Evolutionary conservation across 2,888 invertebrate genomes (phyloP), one percentile per base, ranked within the genome.

Genomic region (Tetramorium bicarinatum): DNA sequence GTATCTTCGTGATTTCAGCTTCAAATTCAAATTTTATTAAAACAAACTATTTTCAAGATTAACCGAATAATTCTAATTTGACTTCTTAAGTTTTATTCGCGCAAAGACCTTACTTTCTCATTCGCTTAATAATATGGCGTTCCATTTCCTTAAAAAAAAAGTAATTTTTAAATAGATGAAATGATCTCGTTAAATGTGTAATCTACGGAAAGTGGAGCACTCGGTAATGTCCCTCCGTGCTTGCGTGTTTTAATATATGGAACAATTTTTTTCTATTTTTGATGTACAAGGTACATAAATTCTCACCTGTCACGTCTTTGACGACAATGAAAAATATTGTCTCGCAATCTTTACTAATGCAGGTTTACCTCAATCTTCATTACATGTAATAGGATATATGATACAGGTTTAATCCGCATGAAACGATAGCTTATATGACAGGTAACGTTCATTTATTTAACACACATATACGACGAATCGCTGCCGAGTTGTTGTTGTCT

Each of bases 311-410:
- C 15, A 44, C 18, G 69, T 34, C 15, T 67, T 52, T 69, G 38
- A 52, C 34, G 34, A 34, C 13, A 69, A 13, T 18, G 9, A 29
- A 52, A 69, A 52, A 69, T 52, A 69, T 52, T 34, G n/a, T 34
- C 69, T 49, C 34, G 7, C 29, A n/a, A 34, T 21, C 7, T n/a
- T 69, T 34, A 34, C 15, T 34, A 52, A 52, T 52, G n/a, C 52
- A 69, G 4, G 15, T 69, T 52, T 69, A 52, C 52, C 13, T 69
- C 52, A 34, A 64, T 71, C 71, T 71, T 21, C 3, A 54, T 38
- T 21, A 54, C 1, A 15, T 9, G n/a, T 9, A 54, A 21, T 11
- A 21, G 7, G 4, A 49, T 49, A 49, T 13, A 29, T 6, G 18
- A 67, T 67, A 49, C n/a, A 52, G 9, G 34, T 69, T 15, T n/a